These are phyloP conservation scores for Martes martes DNA, from an alignment of 2,113 vertebrate genomes.

Conservation along the genomic window DNA sequence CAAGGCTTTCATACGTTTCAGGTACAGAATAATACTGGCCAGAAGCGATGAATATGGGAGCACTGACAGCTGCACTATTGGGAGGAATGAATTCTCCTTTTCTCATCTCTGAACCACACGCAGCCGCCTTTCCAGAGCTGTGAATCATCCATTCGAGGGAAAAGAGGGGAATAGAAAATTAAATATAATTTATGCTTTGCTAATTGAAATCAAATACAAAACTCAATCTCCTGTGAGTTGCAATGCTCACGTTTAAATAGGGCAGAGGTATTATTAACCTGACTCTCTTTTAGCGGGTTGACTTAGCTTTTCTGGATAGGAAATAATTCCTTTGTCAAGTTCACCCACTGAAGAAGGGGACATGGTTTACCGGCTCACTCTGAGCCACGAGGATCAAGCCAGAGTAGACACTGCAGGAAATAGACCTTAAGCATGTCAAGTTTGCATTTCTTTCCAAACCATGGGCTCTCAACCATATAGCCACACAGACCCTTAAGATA, in stretches of 20 bases:
- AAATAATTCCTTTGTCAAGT: conserved; percentile 43
- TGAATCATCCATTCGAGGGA: conserved; percentile 71
- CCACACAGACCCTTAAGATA: neutral
- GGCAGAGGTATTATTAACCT: conserved; percentile 60
- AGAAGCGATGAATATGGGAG: neutral
- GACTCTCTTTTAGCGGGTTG: conserved; percentile 43
- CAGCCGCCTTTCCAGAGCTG: conserved; percentile 72
- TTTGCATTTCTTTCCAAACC: neutral
- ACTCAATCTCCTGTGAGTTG: conserved; percentile 78
- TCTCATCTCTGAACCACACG: conserved; percentile 62
- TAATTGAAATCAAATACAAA: conserved; percentile 86
- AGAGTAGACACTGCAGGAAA: neutral
- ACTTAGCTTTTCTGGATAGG: conserved; percentile 39
- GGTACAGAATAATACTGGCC: conserved; percentile 67
- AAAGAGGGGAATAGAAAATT: conserved; percentile 76
- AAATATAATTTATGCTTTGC: conserved; percentile 83
- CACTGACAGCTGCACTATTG: neutral
- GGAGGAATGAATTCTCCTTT: conserved; percentile 48
- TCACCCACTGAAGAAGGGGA: neutral
- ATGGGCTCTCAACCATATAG: neutral
- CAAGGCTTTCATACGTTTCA: neutral
- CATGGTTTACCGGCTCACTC: neutral
- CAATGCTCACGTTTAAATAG: conserved; percentile 72
- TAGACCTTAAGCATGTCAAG: neutral
- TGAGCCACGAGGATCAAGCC: neutral